Conservation (phyloP, 2,113 vertebrate genomes). For the Orientallactaga bullata region DNA sequence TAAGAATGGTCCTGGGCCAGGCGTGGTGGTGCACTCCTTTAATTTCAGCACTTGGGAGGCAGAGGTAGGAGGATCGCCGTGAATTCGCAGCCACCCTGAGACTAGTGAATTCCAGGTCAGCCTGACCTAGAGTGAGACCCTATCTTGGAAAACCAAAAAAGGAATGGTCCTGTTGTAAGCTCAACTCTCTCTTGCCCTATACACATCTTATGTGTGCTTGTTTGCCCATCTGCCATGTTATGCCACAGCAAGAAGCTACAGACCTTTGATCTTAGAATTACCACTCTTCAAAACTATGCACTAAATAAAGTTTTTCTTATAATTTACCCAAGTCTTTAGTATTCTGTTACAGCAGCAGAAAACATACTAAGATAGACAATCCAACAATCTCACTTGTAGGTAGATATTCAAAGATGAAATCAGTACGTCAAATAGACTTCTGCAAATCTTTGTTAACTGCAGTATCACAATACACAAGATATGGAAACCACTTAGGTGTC, state of each 20-base stretch:
- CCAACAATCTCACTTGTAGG: neutral
- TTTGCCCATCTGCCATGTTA: neutral
- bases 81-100: no score
- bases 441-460: neutral
- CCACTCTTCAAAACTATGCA: neutral
- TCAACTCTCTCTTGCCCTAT: no score
- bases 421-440: neutral
- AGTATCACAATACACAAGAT: neutral
- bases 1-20: no score
- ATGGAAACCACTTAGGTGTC: neutral
- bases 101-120: no score
- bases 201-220: neutral
- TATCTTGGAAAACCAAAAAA: no score
- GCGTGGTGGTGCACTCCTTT: no score
- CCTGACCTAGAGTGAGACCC: no score
- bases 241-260: neutral
- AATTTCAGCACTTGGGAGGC: no score
- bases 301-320: neutral
- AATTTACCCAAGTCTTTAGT: neutral
- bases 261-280: neutral
- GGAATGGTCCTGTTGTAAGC: neutral
- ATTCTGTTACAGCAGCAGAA: neutral
- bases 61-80: no score
- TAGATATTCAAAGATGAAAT: neutral
- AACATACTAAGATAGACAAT: neutral